A percentile compares a stretch with the other conserved stretches of the same genome.
Evolutionary conservation across 1,140 invertebrate species (phyloP).

Genomic region (Tetramorium alpestre): DNA sequence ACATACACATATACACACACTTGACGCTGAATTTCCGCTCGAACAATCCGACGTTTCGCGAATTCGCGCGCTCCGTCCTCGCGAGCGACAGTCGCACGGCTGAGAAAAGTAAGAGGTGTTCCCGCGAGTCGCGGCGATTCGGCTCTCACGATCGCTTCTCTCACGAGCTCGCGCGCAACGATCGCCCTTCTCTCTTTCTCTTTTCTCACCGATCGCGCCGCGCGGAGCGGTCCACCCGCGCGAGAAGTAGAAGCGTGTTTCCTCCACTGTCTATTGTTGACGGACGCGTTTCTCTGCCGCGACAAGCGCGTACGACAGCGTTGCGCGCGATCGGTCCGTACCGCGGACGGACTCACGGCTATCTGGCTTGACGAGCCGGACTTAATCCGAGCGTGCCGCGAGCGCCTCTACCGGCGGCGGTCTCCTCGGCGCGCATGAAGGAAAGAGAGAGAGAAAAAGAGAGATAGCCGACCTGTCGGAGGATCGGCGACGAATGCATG

Average conservation of each 20-base stretch:
- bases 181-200: not conserved
- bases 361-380: conserved; percentile 76
- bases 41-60: not conserved
- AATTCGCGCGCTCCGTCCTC: not conserved
- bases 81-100: conserved; percentile 26
- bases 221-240: not conserved
- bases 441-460: not conserved
- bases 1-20: not conserved
- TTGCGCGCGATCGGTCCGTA: conserved; percentile 72
- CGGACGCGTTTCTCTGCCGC: not conserved
- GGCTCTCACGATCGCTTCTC: not conserved
- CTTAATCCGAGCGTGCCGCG: conserved; percentile 66
- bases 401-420: conserved; percentile 77
- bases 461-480: conserved; percentile 5
- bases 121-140: not conserved
- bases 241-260: not conserved
- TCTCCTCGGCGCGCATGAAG: not conserved
- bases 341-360: conserved; percentile 79
- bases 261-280: not conserved
- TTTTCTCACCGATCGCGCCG: not conserved
- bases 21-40: not conserved
- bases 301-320: not conserved
- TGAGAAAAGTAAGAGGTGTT: conserved; percentile 45
- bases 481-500: conserved; percentile 63
- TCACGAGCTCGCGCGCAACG: not conserved